Conservation (phyloP, 2,888 invertebrate species). For the Girardia tigrina region DNA sequence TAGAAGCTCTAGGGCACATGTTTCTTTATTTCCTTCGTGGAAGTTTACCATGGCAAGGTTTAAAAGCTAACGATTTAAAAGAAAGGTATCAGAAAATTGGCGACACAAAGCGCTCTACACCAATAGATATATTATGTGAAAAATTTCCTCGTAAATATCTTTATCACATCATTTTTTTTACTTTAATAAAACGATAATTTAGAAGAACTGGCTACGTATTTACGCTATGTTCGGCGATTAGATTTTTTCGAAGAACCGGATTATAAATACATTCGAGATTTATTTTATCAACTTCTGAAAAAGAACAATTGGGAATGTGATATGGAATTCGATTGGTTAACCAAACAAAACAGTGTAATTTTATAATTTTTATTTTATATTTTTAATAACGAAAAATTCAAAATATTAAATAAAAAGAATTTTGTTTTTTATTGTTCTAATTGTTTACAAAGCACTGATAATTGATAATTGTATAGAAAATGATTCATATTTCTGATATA, state of each 20-base stretch:
- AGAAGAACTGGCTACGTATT: constrained; percentile 87
- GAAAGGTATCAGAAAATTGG: constrained; percentile 99
- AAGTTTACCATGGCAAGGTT: constrained; percentile 97
- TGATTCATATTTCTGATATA: too few species aligned
- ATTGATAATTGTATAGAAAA: too few species aligned
- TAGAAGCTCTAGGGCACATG: constrained; percentile 99
- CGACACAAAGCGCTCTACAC: constrained; percentile 95
- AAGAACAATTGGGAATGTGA: constrained; percentile 37
- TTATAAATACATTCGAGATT: constrained; percentile 83
- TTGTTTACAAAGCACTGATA: too few species aligned
- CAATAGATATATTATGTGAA: constrained; percentile 73
- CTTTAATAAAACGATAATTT: too few species aligned
- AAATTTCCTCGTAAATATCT: constrained; percentile 56
- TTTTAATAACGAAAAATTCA: neutral
- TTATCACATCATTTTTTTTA: too few species aligned
- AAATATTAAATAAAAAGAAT: too few species aligned
- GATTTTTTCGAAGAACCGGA: constrained; percentile 97
- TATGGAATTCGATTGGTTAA: constrained; percentile 39
- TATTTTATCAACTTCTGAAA: constrained; percentile 58
- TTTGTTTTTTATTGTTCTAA: too few species aligned
- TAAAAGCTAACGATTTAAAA: constrained; percentile 97
- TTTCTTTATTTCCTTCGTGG: constrained; percentile 99
- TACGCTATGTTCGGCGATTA: constrained; percentile 77
- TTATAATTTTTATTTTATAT: too few species aligned
- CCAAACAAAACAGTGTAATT: constrained; percentile 25